These are phyloP conservation scores for Xiphorhynchus erythropygius DNA, from an alignment of 2,797 vertebrate genomes.

Conservation along the genomic window DNA sequence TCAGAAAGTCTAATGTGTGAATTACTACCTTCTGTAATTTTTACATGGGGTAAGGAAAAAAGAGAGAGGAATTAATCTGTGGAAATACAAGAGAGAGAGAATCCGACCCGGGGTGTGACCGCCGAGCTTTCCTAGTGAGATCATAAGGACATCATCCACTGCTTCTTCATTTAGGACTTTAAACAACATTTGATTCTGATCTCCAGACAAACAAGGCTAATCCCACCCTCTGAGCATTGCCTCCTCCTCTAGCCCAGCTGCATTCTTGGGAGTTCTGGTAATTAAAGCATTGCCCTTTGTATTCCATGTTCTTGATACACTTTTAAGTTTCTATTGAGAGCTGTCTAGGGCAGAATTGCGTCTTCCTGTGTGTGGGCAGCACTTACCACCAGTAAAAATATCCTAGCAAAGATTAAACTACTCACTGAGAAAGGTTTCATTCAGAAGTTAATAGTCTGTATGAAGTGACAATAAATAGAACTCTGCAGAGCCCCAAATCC, in stretches of 20 bases:
- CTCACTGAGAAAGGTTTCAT: not conserved
- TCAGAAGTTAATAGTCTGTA: slow-evolving; percentile 14
- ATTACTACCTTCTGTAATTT: slow-evolving; percentile 1
- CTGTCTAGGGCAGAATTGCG: slow-evolving; percentile 8
- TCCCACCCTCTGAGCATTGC: not conserved
- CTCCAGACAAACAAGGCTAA: slow-evolving; percentile 38
- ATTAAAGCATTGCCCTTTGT: slow-evolving; percentile 21
- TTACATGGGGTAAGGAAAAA: not conserved
- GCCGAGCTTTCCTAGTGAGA: slow-evolving; percentile 11
- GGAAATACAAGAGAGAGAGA: not conserved
- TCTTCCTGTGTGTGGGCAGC: slow-evolving; percentile 34
- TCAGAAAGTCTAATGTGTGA: slow-evolving; percentile 27
- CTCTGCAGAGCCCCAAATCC: not conserved
- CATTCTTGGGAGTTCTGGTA: slow-evolving; percentile 37
- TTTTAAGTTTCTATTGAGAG: not conserved
- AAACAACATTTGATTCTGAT: slow-evolving; percentile 44
- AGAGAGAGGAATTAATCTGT: not conserved
- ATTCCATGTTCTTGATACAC: not conserved
- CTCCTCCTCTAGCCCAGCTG: slow-evolving; percentile 33
- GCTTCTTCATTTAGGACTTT: slow-evolving; percentile 37
- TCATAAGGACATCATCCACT: slow-evolving; percentile 27
- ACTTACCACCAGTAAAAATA: slow-evolving; percentile 11
- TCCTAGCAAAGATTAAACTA: not conserved
- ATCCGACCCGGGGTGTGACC: slow-evolving; percentile 1
- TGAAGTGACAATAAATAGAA: not conserved